phyloP scores from a whole-genome alignment of 1,140 invertebrate genomes.

The Brachionus calyciflorus region DNA sequence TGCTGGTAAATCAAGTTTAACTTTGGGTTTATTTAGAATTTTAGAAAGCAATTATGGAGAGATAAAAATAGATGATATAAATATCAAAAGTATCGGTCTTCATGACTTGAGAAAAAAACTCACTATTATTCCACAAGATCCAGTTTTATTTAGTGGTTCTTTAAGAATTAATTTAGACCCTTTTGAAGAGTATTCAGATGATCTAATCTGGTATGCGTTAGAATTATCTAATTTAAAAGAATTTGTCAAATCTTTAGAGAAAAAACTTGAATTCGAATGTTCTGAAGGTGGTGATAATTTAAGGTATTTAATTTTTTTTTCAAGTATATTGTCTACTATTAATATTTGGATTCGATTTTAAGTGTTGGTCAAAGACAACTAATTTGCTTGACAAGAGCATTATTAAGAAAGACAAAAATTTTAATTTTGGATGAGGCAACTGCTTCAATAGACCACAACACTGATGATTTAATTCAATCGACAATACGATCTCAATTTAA shows the following conservation, averaged over 20 bases:
- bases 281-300: slow-evolving; percentile 43
- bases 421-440: slow-evolving; percentile 70
- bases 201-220: slow-evolving; percentile 70
- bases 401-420: slow-evolving; percentile 68
- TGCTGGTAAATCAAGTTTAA: slow-evolving; percentile 83
- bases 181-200: slow-evolving; percentile 69
- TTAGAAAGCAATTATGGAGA: slow-evolving; percentile 61
- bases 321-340: too few relatives aligned
- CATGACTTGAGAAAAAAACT: slow-evolving; percentile 71
- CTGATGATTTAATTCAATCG: slow-evolving; percentile 61
- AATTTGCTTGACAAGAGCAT: slow-evolving; percentile 64
- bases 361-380: slow-evolving; percentile 64
- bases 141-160: slow-evolving; percentile 79
- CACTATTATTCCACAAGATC: slow-evolving; percentile 86
- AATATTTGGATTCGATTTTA: too few relatives aligned
- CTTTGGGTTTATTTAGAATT: slow-evolving; percentile 63
- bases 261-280: neutral
- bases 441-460: slow-evolving; percentile 60
- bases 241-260: slow-evolving; percentile 54
- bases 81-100: slow-evolving; percentile 68
- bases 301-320: slow-evolving; percentile 20
- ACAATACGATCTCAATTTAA: slow-evolving; percentile 58
- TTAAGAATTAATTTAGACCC: slow-evolving; percentile 67
- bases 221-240: slow-evolving; percentile 67
- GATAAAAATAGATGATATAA: slow-evolving; percentile 69